Evolutionary conservation across 1,140 invertebrate genomes (phyloP).

Genomic region (Arctopsyche grandis): DNA sequence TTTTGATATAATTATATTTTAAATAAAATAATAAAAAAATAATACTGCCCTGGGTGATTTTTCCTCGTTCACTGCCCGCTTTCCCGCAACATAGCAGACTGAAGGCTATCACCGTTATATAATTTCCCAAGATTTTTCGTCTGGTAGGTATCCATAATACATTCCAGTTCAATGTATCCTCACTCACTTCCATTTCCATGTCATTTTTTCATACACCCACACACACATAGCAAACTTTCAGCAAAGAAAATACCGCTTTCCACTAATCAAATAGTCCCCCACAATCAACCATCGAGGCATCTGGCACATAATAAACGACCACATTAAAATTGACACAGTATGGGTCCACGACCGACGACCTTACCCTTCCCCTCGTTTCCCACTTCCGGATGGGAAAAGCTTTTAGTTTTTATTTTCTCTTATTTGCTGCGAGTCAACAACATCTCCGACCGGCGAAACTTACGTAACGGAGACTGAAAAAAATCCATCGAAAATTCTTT

Average conservation of each 20-base stretch:
- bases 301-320: constrained; percentile 19
- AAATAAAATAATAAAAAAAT: constrained; percentile 2
- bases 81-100: constrained; percentile 42
- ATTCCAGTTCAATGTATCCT: constrained; percentile 46
- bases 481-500: too few species aligned
- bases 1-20: not conserved
- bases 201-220: constrained; percentile 4
- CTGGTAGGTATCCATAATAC: constrained; percentile 20
- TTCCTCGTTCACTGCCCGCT: constrained; percentile 44
- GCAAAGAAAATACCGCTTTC: constrained; percentile 8
- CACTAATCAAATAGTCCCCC: constrained; percentile 8
- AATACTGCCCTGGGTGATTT: constrained; percentile 35
- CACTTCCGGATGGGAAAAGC: not conserved
- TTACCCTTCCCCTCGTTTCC: too few species aligned
- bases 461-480: too few species aligned
- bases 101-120: constrained; percentile 49
- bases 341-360: too few species aligned
- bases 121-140: constrained; percentile 49
- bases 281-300: constrained; percentile 19
- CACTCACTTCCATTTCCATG: not conserved
- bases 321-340: constrained; percentile 16
- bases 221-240: not conserved
- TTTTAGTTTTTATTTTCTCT: constrained; percentile 23
- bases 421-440: not conserved
- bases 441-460: too few species aligned